phyloP scores from a whole-genome alignment of 2,797 vertebrate genomes.

The Sebastes nivosus region DNA sequence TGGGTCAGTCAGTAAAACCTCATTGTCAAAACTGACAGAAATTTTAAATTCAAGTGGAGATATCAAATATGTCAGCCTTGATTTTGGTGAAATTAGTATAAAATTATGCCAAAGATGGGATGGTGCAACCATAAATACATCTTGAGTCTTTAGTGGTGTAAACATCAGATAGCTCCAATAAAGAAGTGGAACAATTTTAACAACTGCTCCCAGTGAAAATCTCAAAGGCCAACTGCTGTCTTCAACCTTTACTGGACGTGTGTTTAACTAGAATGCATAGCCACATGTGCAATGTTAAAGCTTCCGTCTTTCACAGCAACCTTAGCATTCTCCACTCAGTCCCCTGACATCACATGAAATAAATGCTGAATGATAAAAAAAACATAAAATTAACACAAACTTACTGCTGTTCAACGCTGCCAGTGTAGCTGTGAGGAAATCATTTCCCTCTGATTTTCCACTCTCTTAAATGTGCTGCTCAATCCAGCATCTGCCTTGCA shows the following conservation, averaged over 20 bases:
- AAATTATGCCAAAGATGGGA: background rate
- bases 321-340: background rate
- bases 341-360: background rate
- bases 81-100: background rate
- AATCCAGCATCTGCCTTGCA: conserved; percentile 9
- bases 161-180: background rate
- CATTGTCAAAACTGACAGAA: background rate
- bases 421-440: conserved; percentile 11
- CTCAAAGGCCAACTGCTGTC: background rate
- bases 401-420: background rate
- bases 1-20: background rate
- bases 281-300: background rate
- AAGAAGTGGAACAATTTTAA: background rate
- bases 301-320: background rate
- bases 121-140: background rate
- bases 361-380: background rate
- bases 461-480: conserved; percentile 17
- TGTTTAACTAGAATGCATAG: background rate
- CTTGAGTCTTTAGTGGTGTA: background rate
- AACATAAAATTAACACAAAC: background rate
- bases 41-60: background rate
- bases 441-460: conserved; percentile 16
- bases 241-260: background rate
- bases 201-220: background rate
- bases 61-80: background rate